Conservation (phyloP, 2,113 vertebrate genomes). For the Andinoacara biseriatus region DNA sequence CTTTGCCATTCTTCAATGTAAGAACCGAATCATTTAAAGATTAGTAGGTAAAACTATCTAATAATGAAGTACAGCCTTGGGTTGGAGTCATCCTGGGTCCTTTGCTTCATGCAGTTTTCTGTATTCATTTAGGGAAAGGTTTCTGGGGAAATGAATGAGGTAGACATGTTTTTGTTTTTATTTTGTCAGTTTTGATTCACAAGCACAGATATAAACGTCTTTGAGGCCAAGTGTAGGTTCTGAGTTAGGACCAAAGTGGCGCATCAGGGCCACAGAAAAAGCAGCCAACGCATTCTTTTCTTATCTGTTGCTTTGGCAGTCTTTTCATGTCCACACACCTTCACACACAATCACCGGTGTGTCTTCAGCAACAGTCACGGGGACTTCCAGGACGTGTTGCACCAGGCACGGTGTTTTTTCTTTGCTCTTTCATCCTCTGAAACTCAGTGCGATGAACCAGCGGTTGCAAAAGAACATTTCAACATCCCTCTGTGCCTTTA, state of each 20-base stretch:
- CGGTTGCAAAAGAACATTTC: neutral
- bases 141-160: neutral
- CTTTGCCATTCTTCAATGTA: no score
- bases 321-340: neutral
- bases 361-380: conserved; percentile 11
- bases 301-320: conserved; percentile 10
- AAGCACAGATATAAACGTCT: neutral
- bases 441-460: neutral
- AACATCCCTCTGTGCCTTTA: neutral
- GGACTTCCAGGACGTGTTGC: conserved; percentile 53
- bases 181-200: neutral
- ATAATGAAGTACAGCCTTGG: neutral
- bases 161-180: neutral
- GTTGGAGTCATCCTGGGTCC: neutral
- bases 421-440: neutral
- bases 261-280: neutral
- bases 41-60: neutral
- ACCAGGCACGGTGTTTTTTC: conserved; percentile 4
- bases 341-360: neutral
- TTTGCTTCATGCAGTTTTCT: neutral
- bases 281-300: conserved; percentile 11
- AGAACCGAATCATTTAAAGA: neutral
- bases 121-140: neutral
- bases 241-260: neutral
- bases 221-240: neutral